Evolutionary conservation across 2,113 vertebrate species (phyloP), one percentile per base, ranked within the genome.

Genomic region (Ameiurus melas): DNA sequence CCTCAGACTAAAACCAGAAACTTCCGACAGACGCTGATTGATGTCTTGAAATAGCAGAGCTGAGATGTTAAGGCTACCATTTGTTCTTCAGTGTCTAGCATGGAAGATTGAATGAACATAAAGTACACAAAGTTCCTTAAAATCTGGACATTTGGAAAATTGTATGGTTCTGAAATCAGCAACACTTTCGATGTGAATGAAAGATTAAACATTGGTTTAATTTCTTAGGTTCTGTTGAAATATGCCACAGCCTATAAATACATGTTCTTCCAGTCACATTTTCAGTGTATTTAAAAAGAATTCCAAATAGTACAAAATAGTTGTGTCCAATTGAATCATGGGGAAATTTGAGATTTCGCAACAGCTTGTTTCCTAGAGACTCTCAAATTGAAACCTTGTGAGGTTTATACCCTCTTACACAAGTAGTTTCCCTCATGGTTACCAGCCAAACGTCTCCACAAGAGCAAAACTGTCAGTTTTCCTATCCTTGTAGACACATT

Each of bases 11-110:
- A 79, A 79, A 12, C 78, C 53, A 81, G 78, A 81, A 33, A n/a
- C 8, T 81, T 36, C 53, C 3, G 47, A 79, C 77, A 58, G 55
- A 77, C 22, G 22, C 73, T 77, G 36, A 79, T 51, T 30, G 77
- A 80, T 55, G 78, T 80, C 51, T 33, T 33, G n/a, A 57, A 81
- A 81, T 58, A 81, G 78, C 78, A 81, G 8, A 30, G 53, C 14
- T 17, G 25, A 19, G 17, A 57, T 57, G 53, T 58, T 22, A 58
- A 58, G 39, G 78, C 78, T 81, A 12, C 17, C 30, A 36, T 19
- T 81, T 81, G 78, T 81, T 33, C 78, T 58, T 33, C 17, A 13
- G 1, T 36, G 78, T 12, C 78, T 81, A 12, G 17, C n/a, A 36
- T 58, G 55, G 78, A 47, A 13, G 68, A 2, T 47, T 27, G 39